Percentiles rank a stretch among this genome's conserved stretches.
Conservation (phyloP, 53 echinoderm and acorn worm genomes). For the Glandiceps talaboti region DNA sequence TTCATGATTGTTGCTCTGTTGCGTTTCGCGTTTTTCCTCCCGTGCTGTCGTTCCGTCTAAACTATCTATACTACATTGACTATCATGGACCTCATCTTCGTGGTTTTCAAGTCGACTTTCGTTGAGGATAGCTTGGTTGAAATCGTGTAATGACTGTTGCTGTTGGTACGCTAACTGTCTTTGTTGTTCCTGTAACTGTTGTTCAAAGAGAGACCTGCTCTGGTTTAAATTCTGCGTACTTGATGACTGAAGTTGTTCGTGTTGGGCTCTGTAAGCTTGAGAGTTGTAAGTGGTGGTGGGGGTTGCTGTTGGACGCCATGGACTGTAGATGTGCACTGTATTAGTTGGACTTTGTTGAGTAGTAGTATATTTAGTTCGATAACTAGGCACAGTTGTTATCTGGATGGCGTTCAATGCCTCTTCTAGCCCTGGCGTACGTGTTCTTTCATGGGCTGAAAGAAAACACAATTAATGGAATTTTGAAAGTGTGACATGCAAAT, state of each 20-base stretch:
- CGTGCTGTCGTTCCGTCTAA: slow-evolving; percentile 26
- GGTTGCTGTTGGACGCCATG: not conserved
- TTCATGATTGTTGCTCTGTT: not conserved
- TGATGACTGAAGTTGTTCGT: not conserved
- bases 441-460: not conserved
- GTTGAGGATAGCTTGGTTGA: slow-evolving; percentile 56
- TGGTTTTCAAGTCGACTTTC: slow-evolving; percentile 25
- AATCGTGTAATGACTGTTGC: slow-evolving; percentile 77
- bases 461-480: no score
- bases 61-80: slow-evolving; percentile 80
- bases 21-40: not conserved
- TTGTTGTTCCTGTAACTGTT: slow-evolving; percentile 62
- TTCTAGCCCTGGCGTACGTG: slow-evolving; percentile 55
- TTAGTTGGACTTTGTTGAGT: not conserved
- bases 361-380: not conserved
- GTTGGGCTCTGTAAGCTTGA: not conserved
- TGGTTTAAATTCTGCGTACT: not conserved
- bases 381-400: not conserved
- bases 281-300: not conserved
- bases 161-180: slow-evolving; percentile 63
- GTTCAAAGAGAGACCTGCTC: slow-evolving; percentile 25
- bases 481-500: no score
- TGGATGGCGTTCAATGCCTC: slow-evolving; percentile 40
- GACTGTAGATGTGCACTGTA: not conserved
- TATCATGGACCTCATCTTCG: slow-evolving; percentile 35